Conservation (phyloP, 2,113 vertebrate genomes). For the Poeciliopsis prolifica region DNA sequence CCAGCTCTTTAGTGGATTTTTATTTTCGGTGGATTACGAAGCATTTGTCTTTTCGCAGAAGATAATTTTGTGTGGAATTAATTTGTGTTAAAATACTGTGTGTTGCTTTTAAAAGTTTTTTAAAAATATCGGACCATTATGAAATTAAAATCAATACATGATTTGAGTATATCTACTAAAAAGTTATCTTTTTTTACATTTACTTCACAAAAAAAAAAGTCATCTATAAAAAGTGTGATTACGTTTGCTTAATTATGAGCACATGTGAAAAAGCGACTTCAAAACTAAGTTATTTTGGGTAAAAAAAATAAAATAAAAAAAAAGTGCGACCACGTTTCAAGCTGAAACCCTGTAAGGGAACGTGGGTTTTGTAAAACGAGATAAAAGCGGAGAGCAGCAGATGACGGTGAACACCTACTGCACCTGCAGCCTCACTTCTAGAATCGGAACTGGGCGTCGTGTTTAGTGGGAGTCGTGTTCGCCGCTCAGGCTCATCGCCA, state of each 20-base stretch:
- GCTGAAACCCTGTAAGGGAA: no score
- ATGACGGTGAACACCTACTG: slow-evolving; percentile 17
- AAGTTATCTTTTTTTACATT: not conserved
- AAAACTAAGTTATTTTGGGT: not conserved
- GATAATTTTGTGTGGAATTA: not conserved
- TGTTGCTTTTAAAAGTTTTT: not conserved
- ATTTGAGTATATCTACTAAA: no score
- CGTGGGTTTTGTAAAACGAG: slow-evolving; percentile 3
- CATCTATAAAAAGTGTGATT: not conserved
- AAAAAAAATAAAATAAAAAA: no score
- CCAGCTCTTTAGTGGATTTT: not conserved
- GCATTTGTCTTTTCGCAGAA: not conserved
- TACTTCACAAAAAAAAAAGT: not conserved
- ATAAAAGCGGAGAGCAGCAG: slow-evolving; percentile 13
- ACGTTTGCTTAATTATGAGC: not conserved
- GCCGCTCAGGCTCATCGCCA: slow-evolving; percentile 7
- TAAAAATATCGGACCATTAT: not conserved
- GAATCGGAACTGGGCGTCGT: slow-evolving; percentile 36
- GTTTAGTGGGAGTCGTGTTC: slow-evolving; percentile 17
- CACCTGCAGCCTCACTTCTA: slow-evolving; percentile 19
- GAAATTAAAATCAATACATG: not conserved
- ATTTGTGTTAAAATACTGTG: not conserved
- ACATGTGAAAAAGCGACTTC: not conserved
- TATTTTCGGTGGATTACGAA: no score
- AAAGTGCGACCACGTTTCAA: no score